Evolutionary conservation across 2,888 invertebrate species (phyloP).

Genomic region (Drepanosiphum platanoidis): DNA sequence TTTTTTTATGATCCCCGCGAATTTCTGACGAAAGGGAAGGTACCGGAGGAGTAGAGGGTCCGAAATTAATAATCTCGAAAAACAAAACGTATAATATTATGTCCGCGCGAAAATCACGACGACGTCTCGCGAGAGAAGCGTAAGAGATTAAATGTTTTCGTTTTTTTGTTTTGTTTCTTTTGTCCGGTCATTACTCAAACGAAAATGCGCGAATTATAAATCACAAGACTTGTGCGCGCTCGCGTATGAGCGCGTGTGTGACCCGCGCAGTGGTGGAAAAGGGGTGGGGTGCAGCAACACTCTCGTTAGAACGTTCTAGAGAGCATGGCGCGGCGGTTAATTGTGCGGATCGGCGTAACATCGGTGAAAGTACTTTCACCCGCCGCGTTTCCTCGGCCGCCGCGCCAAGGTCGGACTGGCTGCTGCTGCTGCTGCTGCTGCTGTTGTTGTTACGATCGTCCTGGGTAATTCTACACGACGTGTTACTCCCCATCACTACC

Average conservation of each 20-base stretch:
- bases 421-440: neutral
- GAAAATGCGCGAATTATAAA: neutral
- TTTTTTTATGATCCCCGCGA: neutral
- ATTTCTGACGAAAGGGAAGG: neutral
- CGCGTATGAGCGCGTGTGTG: neutral
- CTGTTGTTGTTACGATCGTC: neutral
- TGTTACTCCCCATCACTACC: neutral
- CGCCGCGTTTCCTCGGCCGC: slow-evolving; percentile 44
- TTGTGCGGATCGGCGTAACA: slow-evolving; percentile 57
- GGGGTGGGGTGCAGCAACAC: neutral
- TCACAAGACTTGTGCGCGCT: neutral
- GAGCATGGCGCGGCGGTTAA: slow-evolving; percentile 56
- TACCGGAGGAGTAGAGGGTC: neutral
- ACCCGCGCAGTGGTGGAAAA: neutral
- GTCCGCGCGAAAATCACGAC: neutral
- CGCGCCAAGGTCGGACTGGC: slow-evolving; percentile 13
- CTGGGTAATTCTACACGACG: neutral
- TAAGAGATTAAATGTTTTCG: no score
- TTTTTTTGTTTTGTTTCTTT: neutral
- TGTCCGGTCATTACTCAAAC: neutral
- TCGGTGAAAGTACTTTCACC: slow-evolving; percentile 61
- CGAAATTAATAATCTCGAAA: neutral
- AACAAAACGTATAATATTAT: neutral
- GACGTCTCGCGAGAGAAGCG: no score
- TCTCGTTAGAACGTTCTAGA: slow-evolving; percentile 56